A percentile compares a stretch with the other conserved stretches of the same genome.
Conservation (phyloP, 2,113 vertebrate genomes). For the Herpailurus yagouaroundi region DNA sequence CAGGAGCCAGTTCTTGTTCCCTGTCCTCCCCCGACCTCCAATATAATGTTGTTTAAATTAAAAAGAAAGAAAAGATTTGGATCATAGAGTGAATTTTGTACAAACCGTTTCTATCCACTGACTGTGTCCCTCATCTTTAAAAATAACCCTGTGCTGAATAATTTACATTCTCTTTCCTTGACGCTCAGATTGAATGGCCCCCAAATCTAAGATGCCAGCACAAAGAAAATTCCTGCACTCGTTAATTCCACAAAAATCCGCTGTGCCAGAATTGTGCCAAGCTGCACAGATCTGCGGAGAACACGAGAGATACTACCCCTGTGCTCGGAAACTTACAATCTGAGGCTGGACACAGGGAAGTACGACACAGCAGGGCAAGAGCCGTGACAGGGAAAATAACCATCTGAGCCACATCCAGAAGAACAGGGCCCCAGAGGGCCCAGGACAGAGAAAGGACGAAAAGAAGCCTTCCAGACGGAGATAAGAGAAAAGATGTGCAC, state of each 20-base stretch:
- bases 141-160: not conserved
- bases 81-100: not conserved
- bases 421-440: not conserved
- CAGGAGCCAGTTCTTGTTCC: not conserved
- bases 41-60: not conserved
- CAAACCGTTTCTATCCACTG: not conserved
- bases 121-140: not conserved
- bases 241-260: not conserved
- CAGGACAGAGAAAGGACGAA: not conserved
- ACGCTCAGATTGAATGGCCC: not conserved
- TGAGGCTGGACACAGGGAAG: too few relatives aligned
- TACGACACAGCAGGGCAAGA: not conserved
- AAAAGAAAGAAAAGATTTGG: not conserved
- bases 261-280: not conserved
- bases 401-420: not conserved
- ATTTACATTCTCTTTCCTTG: not conserved
- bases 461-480: not conserved
- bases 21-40: not conserved
- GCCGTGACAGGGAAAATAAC: fast-evolving
- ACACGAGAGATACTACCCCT: not conserved
- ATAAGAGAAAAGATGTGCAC: not conserved
- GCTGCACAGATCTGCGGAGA: not conserved
- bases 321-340: not conserved
- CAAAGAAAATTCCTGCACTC: not conserved
- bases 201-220: not conserved